phyloP scores from a whole-genome alignment of 92 coral and sea anemone genomes.

The Epizoanthus illoricatus region DNA sequence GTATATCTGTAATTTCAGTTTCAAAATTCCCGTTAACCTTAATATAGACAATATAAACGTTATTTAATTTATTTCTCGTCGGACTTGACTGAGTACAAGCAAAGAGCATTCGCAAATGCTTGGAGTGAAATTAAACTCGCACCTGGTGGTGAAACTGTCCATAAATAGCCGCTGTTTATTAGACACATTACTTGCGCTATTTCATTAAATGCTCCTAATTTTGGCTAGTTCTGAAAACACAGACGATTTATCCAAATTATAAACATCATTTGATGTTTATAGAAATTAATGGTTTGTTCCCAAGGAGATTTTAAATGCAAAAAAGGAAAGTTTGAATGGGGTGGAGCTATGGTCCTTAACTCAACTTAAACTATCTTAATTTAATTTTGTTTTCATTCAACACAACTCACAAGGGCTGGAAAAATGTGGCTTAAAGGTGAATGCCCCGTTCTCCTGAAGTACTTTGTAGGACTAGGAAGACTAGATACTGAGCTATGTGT shows the following conservation, averaged over 20 bases:
- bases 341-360: slow-evolving; percentile 21
- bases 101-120: background rate
- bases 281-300: slow-evolving; percentile 20
- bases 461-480: background rate
- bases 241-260: background rate
- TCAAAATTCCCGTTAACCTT: too few species aligned
- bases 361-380: slow-evolving; percentile 4
- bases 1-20: background rate
- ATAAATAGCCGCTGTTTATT: slow-evolving; percentile 35
- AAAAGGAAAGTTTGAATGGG: slow-evolving; percentile 5
- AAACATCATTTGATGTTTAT: slow-evolving; percentile 24
- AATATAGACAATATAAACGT: background rate
- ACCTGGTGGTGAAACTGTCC: slow-evolving; percentile 39
- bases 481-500: too few species aligned
- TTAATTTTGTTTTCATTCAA: background rate
- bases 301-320: slow-evolving; percentile 3
- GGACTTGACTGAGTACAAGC: slow-evolving; percentile 29
- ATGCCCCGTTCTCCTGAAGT: background rate
- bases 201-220: background rate
- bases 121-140: slow-evolving; percentile 38
- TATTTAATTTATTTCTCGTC: slow-evolving; percentile 19
- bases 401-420: background rate
- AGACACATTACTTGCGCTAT: slow-evolving; percentile 1
- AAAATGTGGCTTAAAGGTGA: background rate
- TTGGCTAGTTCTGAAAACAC: background rate